Evolutionary conservation across 2,113 vertebrate genomes (phyloP), one percentile per base, ranked within the genome.

Genomic region (Lamprotornis superbus): DNA sequence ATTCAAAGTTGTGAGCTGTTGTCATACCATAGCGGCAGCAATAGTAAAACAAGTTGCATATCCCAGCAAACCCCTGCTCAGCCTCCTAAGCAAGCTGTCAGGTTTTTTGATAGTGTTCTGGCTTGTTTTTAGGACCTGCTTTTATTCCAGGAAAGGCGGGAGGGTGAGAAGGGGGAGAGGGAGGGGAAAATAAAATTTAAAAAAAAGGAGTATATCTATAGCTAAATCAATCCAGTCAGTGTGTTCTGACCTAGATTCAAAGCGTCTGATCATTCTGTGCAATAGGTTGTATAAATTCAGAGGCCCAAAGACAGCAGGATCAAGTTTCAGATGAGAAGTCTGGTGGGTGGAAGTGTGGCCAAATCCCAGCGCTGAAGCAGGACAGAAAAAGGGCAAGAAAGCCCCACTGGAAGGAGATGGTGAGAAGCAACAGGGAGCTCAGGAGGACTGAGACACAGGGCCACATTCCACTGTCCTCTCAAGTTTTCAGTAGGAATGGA

Each of bases 181-280:
- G 73, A 74, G 77, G 57, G 80, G 49, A 75, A 96, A 94, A 93
- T 67, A 73, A 88, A 78, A 39, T 65, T 10, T 25, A 14, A 40
- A 27, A 59, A 55, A 64, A 56, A 91, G 7, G 64, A 90, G 76
- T 19, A 42, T 91, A 91, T 87, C 92, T 86, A 40, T 78, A 68
- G 73, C 90, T 97, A 96, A 97, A 97, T 97, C 96, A 93, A 87
- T 93, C 80, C 93, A 92, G 96, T 89, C 79, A 23, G 31, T 91
- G 70, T 87, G 70, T 95, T 96, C 95, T 96, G 97, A 97, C 96
- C 96, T 97, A 97, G 94, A 96, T 97, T 97, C 69, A 24, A 75
- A 92, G 86, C 50, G 81, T 77, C 90, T 84, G 79, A 91, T 95
- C 96, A n/a, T 90, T 91, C 87, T 56, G 30, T 84, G 87, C 81